Conservation (phyloP, 2,888 invertebrate genomes). For the Priocnemis perturbator region DNA sequence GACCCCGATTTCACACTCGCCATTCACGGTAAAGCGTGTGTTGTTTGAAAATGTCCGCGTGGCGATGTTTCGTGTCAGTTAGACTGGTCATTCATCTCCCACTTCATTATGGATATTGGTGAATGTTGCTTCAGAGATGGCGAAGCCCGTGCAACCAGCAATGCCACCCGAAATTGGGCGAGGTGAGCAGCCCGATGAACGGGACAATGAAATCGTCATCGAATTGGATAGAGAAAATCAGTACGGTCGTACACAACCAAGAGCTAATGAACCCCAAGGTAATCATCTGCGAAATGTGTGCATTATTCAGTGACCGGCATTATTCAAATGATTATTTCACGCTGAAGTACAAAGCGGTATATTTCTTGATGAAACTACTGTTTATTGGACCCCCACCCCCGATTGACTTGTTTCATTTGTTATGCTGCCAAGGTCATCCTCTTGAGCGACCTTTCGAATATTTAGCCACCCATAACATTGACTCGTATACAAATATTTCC, state of each 20-base stretch:
- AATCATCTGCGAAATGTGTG: slow-evolving; percentile 53
- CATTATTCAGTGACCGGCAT: slow-evolving; percentile 42
- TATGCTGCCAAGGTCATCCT: no score
- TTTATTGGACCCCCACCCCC: no score
- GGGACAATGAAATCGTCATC: slow-evolving; percentile 82
- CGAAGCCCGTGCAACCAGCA: slow-evolving; percentile 72
- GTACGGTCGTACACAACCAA: slow-evolving; percentile 78
- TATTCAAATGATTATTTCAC: slow-evolving; percentile 17
- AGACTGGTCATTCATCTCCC: no score
- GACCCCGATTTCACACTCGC: not conserved
- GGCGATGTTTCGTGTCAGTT: no score
- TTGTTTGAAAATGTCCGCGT: no score
- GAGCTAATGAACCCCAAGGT: slow-evolving; percentile 75
- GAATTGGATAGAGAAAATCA: slow-evolving; percentile 82
- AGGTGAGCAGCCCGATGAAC: slow-evolving; percentile 78
- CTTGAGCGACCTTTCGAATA: no score
- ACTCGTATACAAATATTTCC: no score
- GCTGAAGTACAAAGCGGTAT: not conserved
- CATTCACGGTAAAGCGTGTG: no score
- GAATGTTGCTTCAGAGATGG: slow-evolving; percentile 73
- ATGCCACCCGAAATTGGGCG: slow-evolving; percentile 76
- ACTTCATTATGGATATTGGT: slow-evolving; percentile 49
- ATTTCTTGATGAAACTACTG: no score
- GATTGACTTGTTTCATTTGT: no score
- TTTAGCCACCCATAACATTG: no score